A percentile compares a stretch with the other conserved stretches of the same genome.
Evolutionary conservation across 2,888 invertebrate genomes (phyloP).

Genomic region (Drosophila testacea): DNA sequence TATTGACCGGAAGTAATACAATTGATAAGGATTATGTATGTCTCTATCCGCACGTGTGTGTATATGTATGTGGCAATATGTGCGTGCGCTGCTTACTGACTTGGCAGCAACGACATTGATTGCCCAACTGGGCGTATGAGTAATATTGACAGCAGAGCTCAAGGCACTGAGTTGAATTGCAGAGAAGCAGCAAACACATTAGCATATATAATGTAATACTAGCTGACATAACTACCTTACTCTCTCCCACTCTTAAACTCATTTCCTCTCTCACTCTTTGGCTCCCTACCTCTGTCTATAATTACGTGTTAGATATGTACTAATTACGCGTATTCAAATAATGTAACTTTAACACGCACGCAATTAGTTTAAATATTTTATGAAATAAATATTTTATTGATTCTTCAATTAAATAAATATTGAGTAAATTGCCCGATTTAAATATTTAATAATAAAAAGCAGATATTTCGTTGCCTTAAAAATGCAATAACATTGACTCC

Average conservation of each 20-base stretch:
- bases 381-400: not conserved
- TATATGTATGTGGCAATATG: conserved; percentile 28
- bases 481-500: not conserved
- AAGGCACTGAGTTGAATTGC: conserved; percentile 34
- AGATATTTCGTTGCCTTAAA: not conserved
- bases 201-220: conserved; percentile 55
- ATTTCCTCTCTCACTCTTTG: not conserved
- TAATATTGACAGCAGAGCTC: conserved; percentile 66
- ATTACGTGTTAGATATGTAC: conserved; percentile 34
- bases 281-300: not conserved
- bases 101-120: conserved; percentile 56
- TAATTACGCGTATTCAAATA: conserved; percentile 14
- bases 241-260: not conserved
- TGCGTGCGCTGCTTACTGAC: conserved; percentile 60
- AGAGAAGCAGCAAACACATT: conserved; percentile 42
- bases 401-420: not conserved
- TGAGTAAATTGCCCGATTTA: conserved; percentile 13
- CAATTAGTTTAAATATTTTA: not conserved
- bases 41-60: conserved; percentile 18
- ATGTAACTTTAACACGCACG: not conserved
- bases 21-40: conserved; percentile 80
- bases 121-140: conserved; percentile 78
- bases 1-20: conserved; percentile 81
- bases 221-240: not conserved
- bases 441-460: not conserved